phyloP scores from a whole-genome alignment of 1,140 invertebrate species.

The Drosophila bocki region DNA sequence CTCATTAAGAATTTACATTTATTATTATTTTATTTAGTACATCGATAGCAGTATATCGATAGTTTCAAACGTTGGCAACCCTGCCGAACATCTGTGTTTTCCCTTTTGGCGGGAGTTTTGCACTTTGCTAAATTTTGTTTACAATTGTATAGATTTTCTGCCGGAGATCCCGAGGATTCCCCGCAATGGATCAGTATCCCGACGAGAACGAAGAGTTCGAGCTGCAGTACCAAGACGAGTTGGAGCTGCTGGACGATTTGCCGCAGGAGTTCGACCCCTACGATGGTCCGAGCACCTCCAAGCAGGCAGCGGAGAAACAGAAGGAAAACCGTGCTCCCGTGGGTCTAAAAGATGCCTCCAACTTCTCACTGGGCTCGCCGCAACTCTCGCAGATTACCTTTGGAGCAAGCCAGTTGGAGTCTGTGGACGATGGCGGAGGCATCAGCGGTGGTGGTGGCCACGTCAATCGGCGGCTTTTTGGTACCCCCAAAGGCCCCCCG shows the following conservation, averaged over 20 bases:
- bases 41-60: background rate
- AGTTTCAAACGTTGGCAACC: background rate
- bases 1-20: too few relatives aligned
- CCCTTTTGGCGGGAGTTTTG: slow-evolving; percentile 17
- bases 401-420: slow-evolving; percentile 49
- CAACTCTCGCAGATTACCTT: slow-evolving; percentile 80
- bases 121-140: slow-evolving; percentile 16
- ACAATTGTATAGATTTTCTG: background rate
- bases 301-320: slow-evolving; percentile 46
- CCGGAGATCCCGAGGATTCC: background rate
- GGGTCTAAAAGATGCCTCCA: slow-evolving; percentile 32
- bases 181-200: slow-evolving; percentile 87
- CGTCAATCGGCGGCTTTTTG: slow-evolving; percentile 77
- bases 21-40: too few relatives aligned
- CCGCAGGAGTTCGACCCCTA: slow-evolving; percentile 81
- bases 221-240: slow-evolving; percentile 89
- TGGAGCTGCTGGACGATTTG: slow-evolving; percentile 87
- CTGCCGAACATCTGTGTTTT: slow-evolving; percentile 7
- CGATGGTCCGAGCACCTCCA: slow-evolving; percentile 78
- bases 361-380: slow-evolving; percentile 53
- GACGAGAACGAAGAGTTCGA: slow-evolving; percentile 92
- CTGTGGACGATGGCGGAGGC: background rate
- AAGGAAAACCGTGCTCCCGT: slow-evolving; percentile 23
- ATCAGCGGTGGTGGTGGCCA: background rate
- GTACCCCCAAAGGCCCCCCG: slow-evolving; percentile 63